Evolutionary conservation across 2,888 invertebrate genomes (phyloP).

Genomic region (Tachina grossa): DNA sequence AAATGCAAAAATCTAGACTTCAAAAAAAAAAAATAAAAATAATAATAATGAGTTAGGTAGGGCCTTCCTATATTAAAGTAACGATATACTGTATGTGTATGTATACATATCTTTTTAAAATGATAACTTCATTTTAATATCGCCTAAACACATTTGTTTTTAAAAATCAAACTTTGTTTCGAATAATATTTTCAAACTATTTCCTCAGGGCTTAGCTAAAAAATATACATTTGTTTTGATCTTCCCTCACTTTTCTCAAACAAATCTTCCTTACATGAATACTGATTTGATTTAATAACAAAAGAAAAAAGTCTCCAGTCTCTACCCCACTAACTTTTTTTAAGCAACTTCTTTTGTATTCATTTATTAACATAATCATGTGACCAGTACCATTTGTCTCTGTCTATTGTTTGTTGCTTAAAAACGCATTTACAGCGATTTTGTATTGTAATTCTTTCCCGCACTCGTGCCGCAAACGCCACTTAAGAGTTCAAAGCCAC

Average conservation of each 20-base stretch:
- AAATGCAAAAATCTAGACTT: no score
- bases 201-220: not conserved
- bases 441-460: conserved; percentile 50
- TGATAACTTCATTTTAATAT: no score
- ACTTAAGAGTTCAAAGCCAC: conserved; percentile 61
- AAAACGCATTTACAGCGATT: conserved; percentile 16
- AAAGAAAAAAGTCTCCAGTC: conserved; percentile 2
- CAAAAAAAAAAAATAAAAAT: no score
- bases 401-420: conserved; percentile 44
- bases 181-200: not conserved
- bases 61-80: no score
- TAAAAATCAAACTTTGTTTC: not conserved
- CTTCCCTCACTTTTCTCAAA: not conserved
- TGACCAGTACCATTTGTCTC: conserved; percentile 47
- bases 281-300: conserved; percentile 6
- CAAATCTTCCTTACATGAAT: not conserved
- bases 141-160: no score
- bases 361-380: conserved; percentile 56
- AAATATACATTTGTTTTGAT: not conserved
- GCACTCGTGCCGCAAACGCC: conserved; percentile 24
- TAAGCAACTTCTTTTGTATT: conserved; percentile 23
- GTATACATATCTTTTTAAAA: no score
- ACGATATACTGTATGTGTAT: no score
- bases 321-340: not conserved
- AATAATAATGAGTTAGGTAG: no score